Conservation (phyloP, 2,888 invertebrate species). For the Pasiphila rectangulata region DNA sequence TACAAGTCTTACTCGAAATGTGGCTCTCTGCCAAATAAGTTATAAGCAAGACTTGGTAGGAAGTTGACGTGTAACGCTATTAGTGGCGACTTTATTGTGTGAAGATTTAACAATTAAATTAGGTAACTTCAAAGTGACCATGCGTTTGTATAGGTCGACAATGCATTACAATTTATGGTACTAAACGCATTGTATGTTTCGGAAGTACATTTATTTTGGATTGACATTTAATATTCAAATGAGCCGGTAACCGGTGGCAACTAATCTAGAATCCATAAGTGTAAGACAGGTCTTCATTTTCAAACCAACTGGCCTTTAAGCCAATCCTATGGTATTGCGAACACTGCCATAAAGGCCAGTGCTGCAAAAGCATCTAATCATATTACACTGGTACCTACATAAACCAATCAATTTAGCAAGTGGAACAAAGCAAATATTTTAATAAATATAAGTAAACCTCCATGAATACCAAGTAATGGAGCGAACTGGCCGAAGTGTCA, state of each 20-base stretch:
- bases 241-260: not conserved
- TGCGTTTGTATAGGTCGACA: not conserved
- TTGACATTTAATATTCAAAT: conserved; percentile 10
- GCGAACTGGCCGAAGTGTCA: conserved; percentile 10
- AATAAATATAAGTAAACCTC: conserved; percentile 7
- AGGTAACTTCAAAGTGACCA: not conserved
- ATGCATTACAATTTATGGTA: not conserved
- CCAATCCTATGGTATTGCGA: too few species aligned
- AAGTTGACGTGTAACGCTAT: conserved; percentile 11
- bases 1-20: not conserved
- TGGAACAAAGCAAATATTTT: conserved; percentile 14
- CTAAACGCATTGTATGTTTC: not conserved
- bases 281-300: conserved; percentile 2
- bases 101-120: conserved; percentile 5
- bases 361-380: too few species aligned
- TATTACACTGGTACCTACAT: not conserved
- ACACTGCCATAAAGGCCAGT: too few species aligned
- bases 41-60: conserved; percentile 16
- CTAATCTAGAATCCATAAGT: not conserved
- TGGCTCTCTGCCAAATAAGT: conserved; percentile 19
- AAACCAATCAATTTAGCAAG: conserved; percentile 15
- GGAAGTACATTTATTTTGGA: conserved; percentile 3
- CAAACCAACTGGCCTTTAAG: not conserved
- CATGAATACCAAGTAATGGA: conserved; percentile 10
- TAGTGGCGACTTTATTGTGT: conserved; percentile 4